Evolutionary conservation across 2,113 vertebrate species (phyloP).

Genomic region (Baryphthengus martii): DNA sequence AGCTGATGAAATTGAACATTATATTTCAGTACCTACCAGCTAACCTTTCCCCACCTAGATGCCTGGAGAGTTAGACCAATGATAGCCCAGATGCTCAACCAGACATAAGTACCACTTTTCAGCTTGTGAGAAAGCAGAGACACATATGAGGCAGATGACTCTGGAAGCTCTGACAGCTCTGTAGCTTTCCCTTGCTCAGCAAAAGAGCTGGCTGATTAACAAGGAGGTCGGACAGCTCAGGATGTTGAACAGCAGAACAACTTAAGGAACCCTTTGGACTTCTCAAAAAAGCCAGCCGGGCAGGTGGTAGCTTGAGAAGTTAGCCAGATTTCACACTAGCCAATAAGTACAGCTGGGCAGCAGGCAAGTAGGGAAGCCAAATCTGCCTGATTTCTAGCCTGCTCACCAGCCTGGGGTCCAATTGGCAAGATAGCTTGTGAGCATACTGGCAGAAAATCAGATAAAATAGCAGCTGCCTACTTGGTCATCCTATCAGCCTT

Average conservation of each 20-base stretch:
- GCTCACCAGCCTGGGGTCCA: background rate
- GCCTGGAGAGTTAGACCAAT: background rate
- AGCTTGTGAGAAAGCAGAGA: background rate
- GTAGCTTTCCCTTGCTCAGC: background rate
- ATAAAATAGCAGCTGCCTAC: background rate
- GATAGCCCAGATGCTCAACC: background rate
- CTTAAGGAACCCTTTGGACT: background rate
- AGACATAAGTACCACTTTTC: background rate
- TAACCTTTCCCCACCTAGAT: background rate
- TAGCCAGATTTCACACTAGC: background rate
- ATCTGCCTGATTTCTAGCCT: background rate
- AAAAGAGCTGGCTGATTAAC: background rate
- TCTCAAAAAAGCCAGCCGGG: background rate
- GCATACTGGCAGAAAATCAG: constrained; percentile 11
- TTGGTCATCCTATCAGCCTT: background rate
- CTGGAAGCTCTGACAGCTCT: no score
- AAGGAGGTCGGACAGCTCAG: background rate
- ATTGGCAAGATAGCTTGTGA: background rate
- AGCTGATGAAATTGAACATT: background rate
- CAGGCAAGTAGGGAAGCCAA: background rate
- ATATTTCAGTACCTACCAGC: background rate
- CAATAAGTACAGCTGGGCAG: constrained; percentile 14
- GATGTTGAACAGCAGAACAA: background rate
- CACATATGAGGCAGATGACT: background rate
- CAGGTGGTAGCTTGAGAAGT: background rate